Conservation (phyloP, 2,888 invertebrate genomes). For the Drosophila basisetae region DNA sequence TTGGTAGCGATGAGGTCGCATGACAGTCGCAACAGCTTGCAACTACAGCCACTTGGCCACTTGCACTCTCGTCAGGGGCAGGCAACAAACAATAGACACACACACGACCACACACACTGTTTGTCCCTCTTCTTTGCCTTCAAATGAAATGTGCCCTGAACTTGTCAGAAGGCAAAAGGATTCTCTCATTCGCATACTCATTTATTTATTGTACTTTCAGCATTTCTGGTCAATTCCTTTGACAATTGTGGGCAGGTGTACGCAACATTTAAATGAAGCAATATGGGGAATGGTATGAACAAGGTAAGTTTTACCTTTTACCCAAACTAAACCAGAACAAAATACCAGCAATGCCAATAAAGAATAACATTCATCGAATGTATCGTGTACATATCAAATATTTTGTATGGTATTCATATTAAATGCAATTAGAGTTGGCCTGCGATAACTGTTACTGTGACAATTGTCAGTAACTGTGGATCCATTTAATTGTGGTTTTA, state of each 20-base stretch:
- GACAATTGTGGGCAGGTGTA: slow-evolving; percentile 57
- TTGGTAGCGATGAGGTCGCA: slow-evolving; percentile 41
- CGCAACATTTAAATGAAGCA: slow-evolving; percentile 83
- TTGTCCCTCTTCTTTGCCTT: slow-evolving; percentile 30
- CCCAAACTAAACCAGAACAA: neutral
- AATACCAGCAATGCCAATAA: neutral
- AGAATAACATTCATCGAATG: no score
- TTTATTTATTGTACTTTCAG: slow-evolving; percentile 43
- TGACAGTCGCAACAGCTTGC: slow-evolving; percentile 65
- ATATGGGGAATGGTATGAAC: slow-evolving; percentile 96
- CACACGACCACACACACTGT: neutral
- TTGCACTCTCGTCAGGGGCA: slow-evolving; percentile 60
- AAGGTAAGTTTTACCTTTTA: slow-evolving; percentile 88
- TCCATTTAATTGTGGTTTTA: neutral
- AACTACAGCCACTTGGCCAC: slow-evolving; percentile 50
- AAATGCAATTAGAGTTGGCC: neutral
- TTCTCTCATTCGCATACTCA: neutral
- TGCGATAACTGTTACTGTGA: neutral
- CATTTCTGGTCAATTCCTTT: slow-evolving; percentile 52
- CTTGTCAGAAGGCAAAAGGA: slow-evolving; percentile 39
- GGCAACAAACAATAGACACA: slow-evolving; percentile 37
- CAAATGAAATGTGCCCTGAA: slow-evolving; percentile 44
- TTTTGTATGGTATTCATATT: neutral
- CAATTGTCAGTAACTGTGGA: no score
- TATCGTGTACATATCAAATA: neutral